Percentiles rank a stretch among this genome's conserved stretches.
Conservation (phyloP, 2,888 invertebrate species). For the Ichneumon xanthorius region DNA sequence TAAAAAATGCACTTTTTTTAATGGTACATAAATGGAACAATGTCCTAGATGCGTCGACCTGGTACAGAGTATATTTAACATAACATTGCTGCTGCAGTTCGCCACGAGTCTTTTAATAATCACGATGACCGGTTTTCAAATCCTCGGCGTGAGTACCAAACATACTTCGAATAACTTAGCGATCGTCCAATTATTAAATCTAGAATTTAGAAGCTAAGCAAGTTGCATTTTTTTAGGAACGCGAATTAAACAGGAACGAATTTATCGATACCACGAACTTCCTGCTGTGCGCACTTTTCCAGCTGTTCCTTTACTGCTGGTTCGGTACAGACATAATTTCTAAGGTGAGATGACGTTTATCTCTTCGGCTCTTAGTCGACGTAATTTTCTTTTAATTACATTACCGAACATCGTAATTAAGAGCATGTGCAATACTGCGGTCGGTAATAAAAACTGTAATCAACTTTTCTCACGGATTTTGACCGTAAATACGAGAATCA, state of each 20-base stretch:
- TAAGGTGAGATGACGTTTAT: conserved; percentile 55
- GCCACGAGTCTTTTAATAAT: conserved; percentile 66
- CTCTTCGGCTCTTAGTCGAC: background rate
- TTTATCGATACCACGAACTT: conserved; percentile 60
- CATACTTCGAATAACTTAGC: background rate
- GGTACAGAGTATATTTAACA: conserved; percentile 66
- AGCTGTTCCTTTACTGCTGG: conserved; percentile 69
- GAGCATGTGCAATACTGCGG: no score
- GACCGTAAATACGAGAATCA: no score
- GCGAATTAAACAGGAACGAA: conserved; percentile 50
- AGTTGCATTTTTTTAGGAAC: conserved; percentile 14
- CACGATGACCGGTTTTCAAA: conserved; percentile 66
- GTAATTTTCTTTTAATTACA: background rate
- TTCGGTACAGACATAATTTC: conserved; percentile 67
- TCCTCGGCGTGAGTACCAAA: conserved; percentile 57
- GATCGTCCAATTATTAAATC: background rate
- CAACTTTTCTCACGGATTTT: no score
- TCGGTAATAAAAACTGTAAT: no score
- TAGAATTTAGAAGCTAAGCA: no score
- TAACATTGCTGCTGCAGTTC: conserved; percentile 66
- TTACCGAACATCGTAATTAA: no score
- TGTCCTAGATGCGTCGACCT: conserved; percentile 51
- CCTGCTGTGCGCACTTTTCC: conserved; percentile 60
- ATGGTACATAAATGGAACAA: background rate
- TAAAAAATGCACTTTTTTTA: background rate